Evolutionary conservation across 2,113 vertebrate genomes (phyloP), one percentile per base, ranked within the genome.

Genomic region (Thryonomys swinderianus): DNA sequence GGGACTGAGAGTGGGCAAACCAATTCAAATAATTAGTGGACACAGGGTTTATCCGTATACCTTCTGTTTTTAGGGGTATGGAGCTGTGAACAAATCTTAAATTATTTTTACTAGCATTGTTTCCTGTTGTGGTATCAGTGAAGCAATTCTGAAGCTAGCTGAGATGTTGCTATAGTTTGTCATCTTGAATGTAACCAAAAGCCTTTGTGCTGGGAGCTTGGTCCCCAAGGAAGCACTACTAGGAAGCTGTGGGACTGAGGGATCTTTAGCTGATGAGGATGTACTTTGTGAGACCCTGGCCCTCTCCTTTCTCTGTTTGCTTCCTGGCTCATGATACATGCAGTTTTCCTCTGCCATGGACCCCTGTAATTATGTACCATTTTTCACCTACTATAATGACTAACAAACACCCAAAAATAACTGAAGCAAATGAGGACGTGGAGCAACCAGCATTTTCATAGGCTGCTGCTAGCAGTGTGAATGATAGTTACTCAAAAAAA

Each of bases 111-210:
- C 42, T 84, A 64, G 42, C 34, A 69, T 67, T 92, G 42, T 48
- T 84, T 76, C 79, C 57, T 85, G 16, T 27, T 64, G 8, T 71
- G 53, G 45, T 74, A 27, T 30, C 73, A 80, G 37, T 51, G 45
- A 94, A 85, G 79, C 64, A n/a, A 79, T 27, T 80, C n/a, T 48
- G 76, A 73, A 91, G 85, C 45, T 40, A 66, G 57, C 69, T 76
- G 67, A 88, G 71, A 64, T 30, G 37, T 3, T 42, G n/a, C 55
- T 82, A 30, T 17, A 82, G 55, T 59, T 40, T 30, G 37, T 61
- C 30, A 42, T 61, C 25, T 42, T 82, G 37, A 82, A 61, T 30
- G 55, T 61, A 23, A 16, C 57, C 55, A 30, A 82, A 82, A 37
- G 57, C 25, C 37, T 6, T 4, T 18, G 7, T 61, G 37, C 25